A percentile compares a stretch with the other conserved stretches of the same genome.
phyloP scores from a whole-genome alignment of 2,888 invertebrate genomes.

The Eupithecia tripunctaria region DNA sequence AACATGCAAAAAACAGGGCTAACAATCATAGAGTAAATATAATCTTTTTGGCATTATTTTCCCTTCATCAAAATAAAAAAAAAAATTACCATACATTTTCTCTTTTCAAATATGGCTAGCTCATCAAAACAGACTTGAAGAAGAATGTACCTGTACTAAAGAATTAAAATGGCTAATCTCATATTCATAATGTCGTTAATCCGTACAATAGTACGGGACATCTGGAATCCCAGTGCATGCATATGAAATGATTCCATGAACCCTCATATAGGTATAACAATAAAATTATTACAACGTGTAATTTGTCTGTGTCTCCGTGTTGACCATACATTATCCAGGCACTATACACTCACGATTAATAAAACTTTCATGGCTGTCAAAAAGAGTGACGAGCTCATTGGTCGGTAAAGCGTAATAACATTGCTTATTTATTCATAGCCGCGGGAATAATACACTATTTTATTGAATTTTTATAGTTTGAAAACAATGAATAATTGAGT shows the following conservation, averaged over 20 bases:
- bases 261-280: constrained; percentile 51
- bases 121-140: not conserved
- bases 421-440: constrained; percentile 51
- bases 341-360: constrained; percentile 54
- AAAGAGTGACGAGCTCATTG: constrained; percentile 53
- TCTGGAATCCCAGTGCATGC: constrained; percentile 55
- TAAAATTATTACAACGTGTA: constrained; percentile 63
- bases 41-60: not conserved
- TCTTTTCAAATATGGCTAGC: not conserved
- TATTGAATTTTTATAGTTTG: constrained; percentile 49
- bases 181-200: constrained; percentile 18
- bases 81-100: too few species aligned
- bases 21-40: not conserved
- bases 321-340: constrained; percentile 49
- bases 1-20: not conserved
- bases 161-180: not conserved
- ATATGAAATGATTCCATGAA: constrained; percentile 55
- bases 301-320: constrained; percentile 58
- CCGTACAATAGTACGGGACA: constrained; percentile 38
- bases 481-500: constrained; percentile 52
- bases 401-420: constrained; percentile 43
- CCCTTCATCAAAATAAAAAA: not conserved
- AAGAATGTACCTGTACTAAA: not conserved
- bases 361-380: constrained; percentile 55
- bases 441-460: constrained; percentile 44